Percentiles rank a stretch among this genome's conserved stretches.
Conservation (phyloP, 1,140 invertebrate species). For the Caenorhabditis brenneri region DNA sequence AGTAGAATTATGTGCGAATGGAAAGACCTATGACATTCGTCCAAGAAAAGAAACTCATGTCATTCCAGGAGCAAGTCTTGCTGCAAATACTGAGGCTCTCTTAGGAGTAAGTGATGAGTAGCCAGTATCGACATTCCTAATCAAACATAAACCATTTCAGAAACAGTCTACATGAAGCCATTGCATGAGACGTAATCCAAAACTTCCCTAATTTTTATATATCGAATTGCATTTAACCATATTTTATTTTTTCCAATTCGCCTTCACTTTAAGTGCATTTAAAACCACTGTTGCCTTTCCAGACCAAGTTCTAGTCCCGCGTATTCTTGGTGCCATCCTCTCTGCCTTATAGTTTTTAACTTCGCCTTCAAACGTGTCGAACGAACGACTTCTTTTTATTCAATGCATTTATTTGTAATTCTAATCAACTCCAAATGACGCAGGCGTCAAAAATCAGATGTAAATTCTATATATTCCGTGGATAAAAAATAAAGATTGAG, state of each 20-base stretch:
- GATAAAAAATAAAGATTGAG: too few species aligned
- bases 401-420: not conserved
- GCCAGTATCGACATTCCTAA: too few species aligned
- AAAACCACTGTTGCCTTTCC: not conserved
- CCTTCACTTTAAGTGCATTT: not conserved
- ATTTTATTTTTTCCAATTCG: not conserved
- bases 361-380: conserved; percentile 20
- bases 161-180: too few species aligned
- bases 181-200: too few species aligned
- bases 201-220: too few species aligned
- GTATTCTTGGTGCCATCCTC: not conserved
- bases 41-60: conserved; percentile 10
- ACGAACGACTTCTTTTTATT: not conserved
- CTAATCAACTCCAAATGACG: not conserved
- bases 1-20: conserved; percentile 22
- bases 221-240: not conserved
- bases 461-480: not conserved
- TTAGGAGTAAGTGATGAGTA: not conserved
- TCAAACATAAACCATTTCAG: not conserved
- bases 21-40: not conserved
- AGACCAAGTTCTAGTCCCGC: not conserved
- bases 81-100: conserved; percentile 10
- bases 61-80: conserved; percentile 1
- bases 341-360: not conserved
- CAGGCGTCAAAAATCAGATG: conserved; percentile 5